Evolutionary conservation across 1,140 invertebrate species (phyloP).

Genomic region (Cherax quadricarinatus): DNA sequence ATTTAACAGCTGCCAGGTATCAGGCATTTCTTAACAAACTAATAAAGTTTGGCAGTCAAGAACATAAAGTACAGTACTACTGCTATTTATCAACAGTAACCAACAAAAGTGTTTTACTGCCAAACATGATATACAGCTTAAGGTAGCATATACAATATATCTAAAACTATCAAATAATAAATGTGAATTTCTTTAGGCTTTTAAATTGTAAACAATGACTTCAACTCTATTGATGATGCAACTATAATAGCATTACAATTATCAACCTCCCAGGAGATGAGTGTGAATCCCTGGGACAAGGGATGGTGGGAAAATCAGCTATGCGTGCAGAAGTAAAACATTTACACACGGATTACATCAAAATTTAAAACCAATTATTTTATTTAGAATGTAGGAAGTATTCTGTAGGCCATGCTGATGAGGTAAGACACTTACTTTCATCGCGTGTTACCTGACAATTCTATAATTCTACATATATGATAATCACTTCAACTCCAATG

Average conservation of each 20-base stretch:
- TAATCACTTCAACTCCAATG: conserved; percentile 9
- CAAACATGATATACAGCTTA: background rate
- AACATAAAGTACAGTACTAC: background rate
- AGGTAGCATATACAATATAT: background rate
- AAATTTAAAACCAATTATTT: background rate
- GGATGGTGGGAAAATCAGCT: background rate
- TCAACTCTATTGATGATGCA: background rate
- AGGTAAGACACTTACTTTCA: background rate
- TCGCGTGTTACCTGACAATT: background rate
- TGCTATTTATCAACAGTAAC: background rate
- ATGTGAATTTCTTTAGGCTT: background rate
- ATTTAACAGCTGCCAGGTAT: background rate
- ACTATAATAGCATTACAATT: background rate
- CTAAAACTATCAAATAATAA: background rate
- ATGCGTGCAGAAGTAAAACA: background rate
- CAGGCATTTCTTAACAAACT: background rate
- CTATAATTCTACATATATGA: conserved; percentile 1
- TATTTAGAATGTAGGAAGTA: background rate
- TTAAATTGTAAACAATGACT: background rate
- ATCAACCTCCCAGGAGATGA: background rate
- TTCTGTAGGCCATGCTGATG: background rate
- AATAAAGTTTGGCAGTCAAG: background rate
- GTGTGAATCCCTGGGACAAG: background rate
- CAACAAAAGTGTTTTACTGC: background rate
- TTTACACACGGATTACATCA: background rate